These are phyloP conservation scores for Microctonus brassicae DNA, from an alignment of 2,888 invertebrate species.

Conservation along the genomic window DNA sequence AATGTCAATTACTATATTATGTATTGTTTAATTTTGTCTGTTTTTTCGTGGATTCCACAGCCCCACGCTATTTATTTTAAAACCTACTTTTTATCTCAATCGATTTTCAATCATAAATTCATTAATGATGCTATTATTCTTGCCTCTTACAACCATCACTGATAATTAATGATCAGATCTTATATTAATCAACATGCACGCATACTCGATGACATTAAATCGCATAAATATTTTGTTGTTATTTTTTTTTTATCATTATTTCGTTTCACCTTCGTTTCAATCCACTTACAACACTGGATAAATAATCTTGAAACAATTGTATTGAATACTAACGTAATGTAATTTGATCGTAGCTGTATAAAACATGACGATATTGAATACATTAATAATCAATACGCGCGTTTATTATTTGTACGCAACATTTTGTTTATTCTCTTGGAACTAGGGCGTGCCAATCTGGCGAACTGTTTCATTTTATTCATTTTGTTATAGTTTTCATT, in stretches of 20 bases:
- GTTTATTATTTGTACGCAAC: conserved; percentile 53
- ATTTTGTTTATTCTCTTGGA: conserved; percentile 41
- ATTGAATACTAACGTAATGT: conserved; percentile 58
- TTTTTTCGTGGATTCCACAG: neutral
- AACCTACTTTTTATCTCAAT: no score
- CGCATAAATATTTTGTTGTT: conserved; percentile 22
- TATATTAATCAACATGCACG: neutral
- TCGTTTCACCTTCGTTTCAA: conserved; percentile 29
- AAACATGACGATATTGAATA: conserved; percentile 57
- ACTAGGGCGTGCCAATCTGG: conserved; percentile 57
- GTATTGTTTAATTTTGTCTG: no score
- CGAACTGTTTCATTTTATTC: conserved; percentile 45
- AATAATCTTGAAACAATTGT: conserved; percentile 55
- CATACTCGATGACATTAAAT: neutral
- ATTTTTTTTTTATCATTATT: conserved; percentile 26
- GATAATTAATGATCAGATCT: neutral
- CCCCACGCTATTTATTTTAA: no score
- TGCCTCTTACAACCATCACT: neutral
- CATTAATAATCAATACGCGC: conserved; percentile 59
- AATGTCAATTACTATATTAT: no score
- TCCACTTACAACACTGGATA: neutral
- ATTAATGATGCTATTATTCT: neutral
- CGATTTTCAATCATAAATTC: neutral
- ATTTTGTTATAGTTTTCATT: conserved; percentile 25
- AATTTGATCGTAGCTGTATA: conserved; percentile 50